Evolutionary conservation across 2,797 vertebrate genomes (phyloP).

Genomic region (Acridotheres tristis): DNA sequence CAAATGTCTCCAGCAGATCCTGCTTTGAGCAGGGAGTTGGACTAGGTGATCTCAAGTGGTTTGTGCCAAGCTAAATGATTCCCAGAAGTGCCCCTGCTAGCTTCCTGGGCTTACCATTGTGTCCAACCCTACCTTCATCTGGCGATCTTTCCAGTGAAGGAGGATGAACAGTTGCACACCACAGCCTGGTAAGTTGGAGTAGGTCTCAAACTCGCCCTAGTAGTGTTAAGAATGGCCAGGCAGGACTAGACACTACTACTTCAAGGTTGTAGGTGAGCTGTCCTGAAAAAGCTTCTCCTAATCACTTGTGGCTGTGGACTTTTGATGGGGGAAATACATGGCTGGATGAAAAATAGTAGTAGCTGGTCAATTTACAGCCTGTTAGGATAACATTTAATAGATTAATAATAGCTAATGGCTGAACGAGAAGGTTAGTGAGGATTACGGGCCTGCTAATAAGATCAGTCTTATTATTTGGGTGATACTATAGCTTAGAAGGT

Average conservation of each 20-base stretch:
- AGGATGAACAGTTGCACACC: fast-evolving
- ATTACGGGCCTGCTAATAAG: background rate
- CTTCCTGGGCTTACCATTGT: background rate
- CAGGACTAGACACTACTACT: background rate
- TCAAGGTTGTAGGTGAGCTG: background rate
- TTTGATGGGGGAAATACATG: background rate
- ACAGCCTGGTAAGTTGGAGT: background rate
- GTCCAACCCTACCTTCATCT: background rate
- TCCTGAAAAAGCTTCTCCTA: background rate
- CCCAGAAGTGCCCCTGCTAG: background rate
- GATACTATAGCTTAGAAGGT: background rate
- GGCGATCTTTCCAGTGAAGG: background rate
- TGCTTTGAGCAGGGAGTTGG: background rate
- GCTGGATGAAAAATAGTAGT: background rate
- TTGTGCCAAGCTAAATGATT: background rate
- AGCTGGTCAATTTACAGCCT: background rate
- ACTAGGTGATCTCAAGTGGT: background rate
- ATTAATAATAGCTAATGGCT: background rate
- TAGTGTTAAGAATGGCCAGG: background rate
- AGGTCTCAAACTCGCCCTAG: background rate
- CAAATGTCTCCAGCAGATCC: background rate
- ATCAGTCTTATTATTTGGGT: background rate
- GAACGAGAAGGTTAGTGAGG: background rate
- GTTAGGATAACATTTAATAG: background rate
- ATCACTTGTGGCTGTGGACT: background rate